These are phyloP conservation scores for Octodonta nipae DNA, from an alignment of 2,888 invertebrate genomes.

Conservation along the genomic window DNA sequence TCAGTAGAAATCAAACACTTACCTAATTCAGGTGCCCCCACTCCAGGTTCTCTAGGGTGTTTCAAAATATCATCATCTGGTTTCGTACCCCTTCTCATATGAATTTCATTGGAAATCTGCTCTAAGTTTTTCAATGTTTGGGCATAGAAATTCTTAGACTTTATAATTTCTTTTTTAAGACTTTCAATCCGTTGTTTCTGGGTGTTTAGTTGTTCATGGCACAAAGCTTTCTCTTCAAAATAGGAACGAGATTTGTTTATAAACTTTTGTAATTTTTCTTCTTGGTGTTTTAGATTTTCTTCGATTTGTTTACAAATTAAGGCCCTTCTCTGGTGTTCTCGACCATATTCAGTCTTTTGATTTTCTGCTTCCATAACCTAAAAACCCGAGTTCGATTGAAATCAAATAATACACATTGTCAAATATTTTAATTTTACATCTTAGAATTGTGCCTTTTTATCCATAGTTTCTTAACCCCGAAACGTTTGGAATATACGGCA, in stretches of 20 bases:
- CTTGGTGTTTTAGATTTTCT: constrained; percentile 64
- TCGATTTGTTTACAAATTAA: constrained; percentile 70
- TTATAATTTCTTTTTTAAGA: constrained; percentile 64
- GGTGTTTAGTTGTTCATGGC: constrained; percentile 71
- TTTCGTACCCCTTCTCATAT: constrained; percentile 43
- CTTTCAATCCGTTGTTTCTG: constrained; percentile 74
- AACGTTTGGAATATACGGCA: too few relatives aligned
- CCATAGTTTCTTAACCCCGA: too few relatives aligned
- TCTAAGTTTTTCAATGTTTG: constrained; percentile 72
- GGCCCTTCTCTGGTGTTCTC: constrained; percentile 73
- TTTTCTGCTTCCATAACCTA: constrained; percentile 88
- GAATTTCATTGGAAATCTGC: constrained; percentile 84
- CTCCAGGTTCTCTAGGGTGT: constrained; percentile 50
- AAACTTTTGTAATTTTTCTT: constrained; percentile 67
- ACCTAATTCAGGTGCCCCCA: too few relatives aligned
- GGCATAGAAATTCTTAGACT: constrained; percentile 70
- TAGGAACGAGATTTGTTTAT: constrained; percentile 80
- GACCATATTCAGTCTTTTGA: constrained; percentile 75
- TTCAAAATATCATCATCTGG: constrained; percentile 35
- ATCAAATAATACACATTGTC: too few relatives aligned
- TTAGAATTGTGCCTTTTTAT: too few relatives aligned
- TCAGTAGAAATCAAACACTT: too few relatives aligned
- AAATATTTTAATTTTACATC: too few relatives aligned
- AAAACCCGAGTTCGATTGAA: constrained; percentile 5
- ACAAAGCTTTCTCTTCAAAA: constrained; percentile 78